Evolutionary conservation across 2,797 vertebrate species (phyloP).

Genomic region (Schizopygopsis pylzovi): DNA sequence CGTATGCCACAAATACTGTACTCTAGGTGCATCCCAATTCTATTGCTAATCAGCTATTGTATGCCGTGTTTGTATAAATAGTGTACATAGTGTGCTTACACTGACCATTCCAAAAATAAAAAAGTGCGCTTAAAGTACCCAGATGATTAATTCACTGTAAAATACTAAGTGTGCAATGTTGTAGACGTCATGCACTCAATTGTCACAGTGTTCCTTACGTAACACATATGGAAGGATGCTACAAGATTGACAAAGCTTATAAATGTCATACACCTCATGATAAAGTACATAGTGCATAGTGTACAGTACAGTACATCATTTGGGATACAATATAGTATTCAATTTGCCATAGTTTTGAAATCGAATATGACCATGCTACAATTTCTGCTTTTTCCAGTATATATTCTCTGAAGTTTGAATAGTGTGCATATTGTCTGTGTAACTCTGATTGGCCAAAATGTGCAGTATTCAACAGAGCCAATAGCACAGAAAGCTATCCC

Average conservation of each 20-base stretch:
- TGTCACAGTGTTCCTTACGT: not conserved
- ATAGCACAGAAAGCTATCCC: not conserved
- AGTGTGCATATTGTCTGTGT: not conserved
- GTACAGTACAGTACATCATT: not conserved
- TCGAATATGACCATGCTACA: not conserved
- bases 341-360: not conserved
- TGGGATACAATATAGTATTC: not conserved
- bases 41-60: not conserved
- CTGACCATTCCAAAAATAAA: not conserved
- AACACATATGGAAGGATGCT: not conserved
- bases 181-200: not conserved
- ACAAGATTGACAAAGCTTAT: not conserved
- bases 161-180: not conserved
- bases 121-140: not conserved
- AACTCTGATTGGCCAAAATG: not conserved
- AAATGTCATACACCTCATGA: not conserved
- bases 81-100: not conserved
- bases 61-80: not conserved
- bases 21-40: not conserved
- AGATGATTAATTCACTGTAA: not conserved
- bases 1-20: not conserved
- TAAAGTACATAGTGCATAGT: too few relatives aligned
- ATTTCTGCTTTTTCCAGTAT: not conserved
- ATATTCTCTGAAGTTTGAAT: not conserved
- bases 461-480: not conserved